These are phyloP conservation scores for Trogon surrucura DNA, from an alignment of 2,113 vertebrate genomes.

Conservation along the genomic window DNA sequence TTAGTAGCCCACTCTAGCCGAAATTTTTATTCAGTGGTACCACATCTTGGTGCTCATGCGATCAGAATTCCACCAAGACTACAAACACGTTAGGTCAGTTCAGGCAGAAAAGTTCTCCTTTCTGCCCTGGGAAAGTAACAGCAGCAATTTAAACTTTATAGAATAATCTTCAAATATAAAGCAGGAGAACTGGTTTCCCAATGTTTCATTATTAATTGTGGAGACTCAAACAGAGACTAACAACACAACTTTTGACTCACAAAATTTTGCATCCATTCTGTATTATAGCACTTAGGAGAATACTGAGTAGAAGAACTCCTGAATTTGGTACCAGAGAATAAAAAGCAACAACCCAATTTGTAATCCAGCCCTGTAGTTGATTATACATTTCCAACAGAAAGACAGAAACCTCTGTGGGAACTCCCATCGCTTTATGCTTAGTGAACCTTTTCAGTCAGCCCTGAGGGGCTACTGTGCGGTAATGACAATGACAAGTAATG, in stretches of 20 bases:
- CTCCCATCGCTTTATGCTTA: constrained; percentile 32
- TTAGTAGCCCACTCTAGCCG: constrained; percentile 73
- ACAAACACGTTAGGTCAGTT: background rate
- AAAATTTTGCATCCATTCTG: background rate
- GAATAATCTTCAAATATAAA: background rate
- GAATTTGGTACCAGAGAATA: constrained; percentile 72
- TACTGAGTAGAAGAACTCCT: background rate
- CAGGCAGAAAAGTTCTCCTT: background rate
- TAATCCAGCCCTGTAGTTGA: constrained; percentile 66
- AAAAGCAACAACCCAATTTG: constrained; percentile 64
- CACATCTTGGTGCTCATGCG: constrained; percentile 48
- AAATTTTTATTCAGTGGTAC: constrained; percentile 74
- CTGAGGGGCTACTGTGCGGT: constrained; percentile 58
- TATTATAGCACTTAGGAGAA: background rate
- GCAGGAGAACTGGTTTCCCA: background rate
- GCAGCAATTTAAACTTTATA: background rate
- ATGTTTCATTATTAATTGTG: background rate
- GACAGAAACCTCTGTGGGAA: constrained; percentile 72
- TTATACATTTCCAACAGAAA: constrained; percentile 77
- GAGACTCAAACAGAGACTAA: background rate
- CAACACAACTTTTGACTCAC: background rate
- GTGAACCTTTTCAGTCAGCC: constrained; percentile 50
- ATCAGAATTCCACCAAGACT: background rate
- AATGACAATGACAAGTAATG: constrained; percentile 59
- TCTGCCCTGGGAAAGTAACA: background rate